Evolutionary conservation across 2,888 invertebrate genomes (phyloP).

Genomic region (Poecilobothrus nobilitatus): DNA sequence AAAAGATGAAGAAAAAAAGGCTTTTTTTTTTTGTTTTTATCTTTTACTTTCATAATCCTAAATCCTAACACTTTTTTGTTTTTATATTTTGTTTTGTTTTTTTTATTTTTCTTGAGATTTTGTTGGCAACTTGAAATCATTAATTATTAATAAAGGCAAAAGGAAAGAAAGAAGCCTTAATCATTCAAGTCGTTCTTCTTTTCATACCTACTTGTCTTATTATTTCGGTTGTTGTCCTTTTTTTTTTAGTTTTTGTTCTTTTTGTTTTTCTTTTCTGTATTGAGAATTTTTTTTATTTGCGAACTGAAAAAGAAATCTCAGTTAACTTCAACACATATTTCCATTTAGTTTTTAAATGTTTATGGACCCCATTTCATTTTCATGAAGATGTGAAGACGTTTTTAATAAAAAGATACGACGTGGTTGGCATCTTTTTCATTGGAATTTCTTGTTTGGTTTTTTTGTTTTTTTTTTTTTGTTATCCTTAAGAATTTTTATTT

Average conservation of each 20-base stretch:
- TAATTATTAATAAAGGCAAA: too few relatives aligned
- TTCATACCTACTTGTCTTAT: neutral
- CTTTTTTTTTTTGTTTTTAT: too few relatives aligned
- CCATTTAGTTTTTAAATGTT: neutral
- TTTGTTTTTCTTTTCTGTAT: too few relatives aligned
- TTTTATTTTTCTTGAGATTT: too few relatives aligned
- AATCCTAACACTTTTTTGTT: too few relatives aligned
- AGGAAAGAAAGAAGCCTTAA: too few relatives aligned
- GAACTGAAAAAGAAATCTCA: neutral
- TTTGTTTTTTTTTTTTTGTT: neutral
- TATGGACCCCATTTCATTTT: neutral
- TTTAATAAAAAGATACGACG: slow-evolving; percentile 6
- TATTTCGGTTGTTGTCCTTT: neutral
- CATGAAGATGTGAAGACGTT: neutral
- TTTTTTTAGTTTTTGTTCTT: neutral
- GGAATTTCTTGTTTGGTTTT: neutral
- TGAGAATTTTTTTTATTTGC: neutral
- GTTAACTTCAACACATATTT: neutral
- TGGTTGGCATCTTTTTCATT: neutral
- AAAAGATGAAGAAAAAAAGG: too few relatives aligned
- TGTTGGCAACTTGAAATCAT: too few relatives aligned
- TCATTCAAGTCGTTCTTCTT: too few relatives aligned
- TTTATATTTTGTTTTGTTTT: too few relatives aligned
- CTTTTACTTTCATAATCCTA: too few relatives aligned
- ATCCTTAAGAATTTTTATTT: too few relatives aligned